Evolutionary conservation across 2,888 invertebrate species (phyloP), one percentile per base, ranked within the genome.

Genomic region (Meteorus cinctellus): DNA sequence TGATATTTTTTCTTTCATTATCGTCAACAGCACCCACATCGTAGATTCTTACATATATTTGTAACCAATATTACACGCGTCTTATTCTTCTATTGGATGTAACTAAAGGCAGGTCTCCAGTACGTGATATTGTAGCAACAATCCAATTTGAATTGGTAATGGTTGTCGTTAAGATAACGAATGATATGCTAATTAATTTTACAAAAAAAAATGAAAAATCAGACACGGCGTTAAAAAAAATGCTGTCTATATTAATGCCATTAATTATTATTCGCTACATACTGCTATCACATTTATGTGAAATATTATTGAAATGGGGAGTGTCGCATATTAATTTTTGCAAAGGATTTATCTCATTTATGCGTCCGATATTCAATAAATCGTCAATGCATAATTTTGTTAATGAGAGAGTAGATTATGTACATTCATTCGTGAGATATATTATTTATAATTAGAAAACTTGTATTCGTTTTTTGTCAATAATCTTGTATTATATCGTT

Each of bases 121-220:
- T 82, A 87, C 88, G 88, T 89, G 89, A 88, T 89, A 87, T 88
- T 89, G 87, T 88, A 78, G 84, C 88, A 89, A 88, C 86, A 60
- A 72, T 51, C 85, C 82, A 76, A 88, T 89, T 89, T 86, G 87
- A 86, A 89, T 86, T 88, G 86, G 86, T 88, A 88, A 89, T 88
- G 76, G 77, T 81, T 77, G 78, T 77, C 74, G 74, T 75, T 76
- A 73, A 80, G 79, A 79, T 72, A 76, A 62, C 71, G 59, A 24
- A 62, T 73, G 75, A 68, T 36, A 78, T 59, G 65, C 55, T 67
- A 76, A 74, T 70, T 36, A 29, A 62, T 66, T 63, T 67, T 71
- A 68, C 69, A 66, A 45, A 16, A 55, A 68, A 72, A 60, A 45
- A 14, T 55, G 29, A 34, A 72, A 70, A 60, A 24, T 63, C 45